phyloP scores from a whole-genome alignment of 1,140 invertebrate species.

The Steinernema feltiae region DNA sequence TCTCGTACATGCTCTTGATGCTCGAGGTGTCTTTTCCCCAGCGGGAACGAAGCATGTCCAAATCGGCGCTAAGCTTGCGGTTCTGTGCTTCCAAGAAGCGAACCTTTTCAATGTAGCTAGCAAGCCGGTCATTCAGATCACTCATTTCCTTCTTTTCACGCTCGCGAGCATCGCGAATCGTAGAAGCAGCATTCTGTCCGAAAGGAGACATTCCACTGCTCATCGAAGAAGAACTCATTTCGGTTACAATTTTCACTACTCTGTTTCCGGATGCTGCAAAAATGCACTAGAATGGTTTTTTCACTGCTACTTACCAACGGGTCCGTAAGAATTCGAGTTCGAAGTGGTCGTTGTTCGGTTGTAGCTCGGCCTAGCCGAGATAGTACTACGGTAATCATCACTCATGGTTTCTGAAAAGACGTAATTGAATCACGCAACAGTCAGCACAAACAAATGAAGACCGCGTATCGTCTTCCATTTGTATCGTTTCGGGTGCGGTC shows the following conservation, averaged over 20 bases:
- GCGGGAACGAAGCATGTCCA: slow-evolving; percentile 59
- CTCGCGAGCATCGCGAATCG: slow-evolving; percentile 58
- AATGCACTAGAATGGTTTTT: not conserved
- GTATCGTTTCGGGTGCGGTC: not conserved
- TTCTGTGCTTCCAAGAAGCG: slow-evolving; percentile 63
- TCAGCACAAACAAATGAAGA: not conserved
- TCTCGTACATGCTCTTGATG: slow-evolving; percentile 62
- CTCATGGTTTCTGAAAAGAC: not conserved
- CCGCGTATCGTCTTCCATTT: not conserved
- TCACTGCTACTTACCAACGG: slow-evolving; percentile 27
- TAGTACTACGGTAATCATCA: slow-evolving; percentile 42
- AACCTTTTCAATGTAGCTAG: slow-evolving; percentile 58
- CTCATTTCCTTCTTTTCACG: slow-evolving; percentile 57
- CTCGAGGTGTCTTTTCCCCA: slow-evolving; percentile 61
- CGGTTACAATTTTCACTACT: not conserved
- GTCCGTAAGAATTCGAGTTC: slow-evolving; percentile 35
- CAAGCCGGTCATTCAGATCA: slow-evolving; percentile 55
- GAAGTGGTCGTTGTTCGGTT: slow-evolving; percentile 37
- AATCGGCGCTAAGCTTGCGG: slow-evolving; percentile 60
- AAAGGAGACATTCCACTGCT: slow-evolving; percentile 48
- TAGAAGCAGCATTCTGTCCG: slow-evolving; percentile 56
- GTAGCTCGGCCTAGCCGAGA: slow-evolving; percentile 40
- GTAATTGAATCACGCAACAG: not conserved
- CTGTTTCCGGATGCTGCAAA: not conserved
- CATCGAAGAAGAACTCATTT: slow-evolving; percentile 4